Evolutionary conservation across 2,888 invertebrate species (phyloP), one percentile per base, ranked within the genome.

Genomic region (Rambutsinella grinnellia): DNA sequence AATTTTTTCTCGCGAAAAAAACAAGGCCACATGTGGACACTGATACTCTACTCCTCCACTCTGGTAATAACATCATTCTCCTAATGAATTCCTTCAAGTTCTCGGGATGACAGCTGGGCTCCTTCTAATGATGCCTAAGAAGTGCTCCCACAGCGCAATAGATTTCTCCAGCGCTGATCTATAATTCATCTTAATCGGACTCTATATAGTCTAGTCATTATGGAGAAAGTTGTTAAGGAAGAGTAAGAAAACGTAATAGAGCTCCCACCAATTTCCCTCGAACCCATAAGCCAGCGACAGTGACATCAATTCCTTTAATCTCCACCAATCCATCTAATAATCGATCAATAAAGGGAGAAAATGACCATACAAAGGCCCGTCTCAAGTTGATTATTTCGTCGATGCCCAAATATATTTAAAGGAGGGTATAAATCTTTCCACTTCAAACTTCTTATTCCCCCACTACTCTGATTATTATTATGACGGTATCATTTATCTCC

Each of bases 161-260:
- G 51, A 27, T 53, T n/a, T 24, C 49, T 63, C 51, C 19, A 17
- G 36, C 6, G 15, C 26, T 66, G 66, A 66, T 66, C 66, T 66
- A 66, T 66, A 66, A 66, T 66, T 66, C 56, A 66, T 66, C 66
- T 66, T 66, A 66, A 66, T 66, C 66, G 66, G 21, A 62, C 36
- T 36, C 5, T 13, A 8, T 5, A 5, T 36, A 5, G 54, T 3
- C 54, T 21, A 54, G 54, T 54, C 54, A 54, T 54, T 54, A 54
- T 17, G 10, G 21, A 8, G 10, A 19, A 15, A 10, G 10, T 23
- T 21, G 6, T 23, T 21, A 15, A 21, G 15, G 15, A 54, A 54
- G 21, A 21, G 21, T 19, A 54, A 23, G 15, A 21, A 54, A 54
- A 54, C 54, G 10, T 36, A 13, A 8, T 36, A 13, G 36, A 13